These are phyloP conservation scores for Calidris pygmaea DNA, from an alignment of 2,113 vertebrate species.

Conservation along the genomic window DNA sequence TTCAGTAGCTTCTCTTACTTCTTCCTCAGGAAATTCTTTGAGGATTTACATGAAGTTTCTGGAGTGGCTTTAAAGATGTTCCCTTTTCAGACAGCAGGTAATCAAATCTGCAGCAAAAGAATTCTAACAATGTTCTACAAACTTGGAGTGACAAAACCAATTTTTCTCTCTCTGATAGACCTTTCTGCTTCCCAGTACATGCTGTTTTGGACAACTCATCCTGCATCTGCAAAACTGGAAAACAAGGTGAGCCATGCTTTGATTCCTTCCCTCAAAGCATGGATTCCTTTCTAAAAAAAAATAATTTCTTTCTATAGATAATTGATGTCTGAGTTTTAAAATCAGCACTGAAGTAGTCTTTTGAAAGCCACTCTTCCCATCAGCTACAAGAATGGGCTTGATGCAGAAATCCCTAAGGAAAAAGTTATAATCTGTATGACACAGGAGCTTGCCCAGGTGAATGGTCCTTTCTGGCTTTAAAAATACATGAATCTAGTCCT, in stretches of 20 bases:
- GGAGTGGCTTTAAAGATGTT: slow-evolving; percentile 13
- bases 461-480: background rate
- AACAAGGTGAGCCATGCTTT: background rate
- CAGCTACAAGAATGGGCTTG: background rate
- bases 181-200: background rate
- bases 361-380: background rate
- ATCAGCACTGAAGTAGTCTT: background rate
- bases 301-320: background rate
- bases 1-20: slow-evolving; percentile 26
- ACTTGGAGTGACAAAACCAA: background rate
- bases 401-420: background rate
- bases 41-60: slow-evolving; percentile 39
- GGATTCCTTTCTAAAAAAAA: background rate
- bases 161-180: background rate
- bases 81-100: background rate
- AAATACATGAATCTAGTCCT: background rate
- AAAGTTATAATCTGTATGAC: background rate
- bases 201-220: background rate
- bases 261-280: background rate
- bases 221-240: background rate
- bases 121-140: background rate
- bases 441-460: background rate
- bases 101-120: background rate
- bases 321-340: background rate
- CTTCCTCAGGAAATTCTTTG: background rate